These are phyloP conservation scores for Microchrysa polita DNA, from an alignment of 2,888 invertebrate genomes.

Conservation along the genomic window DNA sequence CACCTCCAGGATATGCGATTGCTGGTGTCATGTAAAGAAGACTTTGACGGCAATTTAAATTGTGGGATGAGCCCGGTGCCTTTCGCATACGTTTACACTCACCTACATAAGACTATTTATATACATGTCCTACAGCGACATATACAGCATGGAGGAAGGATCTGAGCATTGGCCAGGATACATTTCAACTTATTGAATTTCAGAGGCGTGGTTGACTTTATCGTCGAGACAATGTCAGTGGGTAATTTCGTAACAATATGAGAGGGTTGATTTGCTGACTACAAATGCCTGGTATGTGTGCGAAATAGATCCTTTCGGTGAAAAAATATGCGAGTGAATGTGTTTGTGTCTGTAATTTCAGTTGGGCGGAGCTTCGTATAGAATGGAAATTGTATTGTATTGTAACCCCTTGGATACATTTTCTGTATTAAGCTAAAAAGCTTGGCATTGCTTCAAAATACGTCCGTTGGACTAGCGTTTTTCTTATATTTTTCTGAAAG, in stretches of 20 bases:
- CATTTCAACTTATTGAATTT: slow-evolving; percentile 37
- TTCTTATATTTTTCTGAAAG: slow-evolving; percentile 55
- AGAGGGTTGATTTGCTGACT: slow-evolving; percentile 65
- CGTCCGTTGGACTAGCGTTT: neutral
- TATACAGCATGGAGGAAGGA: neutral
- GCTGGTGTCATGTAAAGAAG: slow-evolving; percentile 44
- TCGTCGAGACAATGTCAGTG: slow-evolving; percentile 48
- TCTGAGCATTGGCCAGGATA: slow-evolving; percentile 4
- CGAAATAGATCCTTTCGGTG: neutral
- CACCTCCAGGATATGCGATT: slow-evolving; percentile 2
- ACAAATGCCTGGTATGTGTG: slow-evolving; percentile 49
- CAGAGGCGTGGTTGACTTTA: slow-evolving; percentile 50
- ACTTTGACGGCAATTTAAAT: slow-evolving; percentile 49
- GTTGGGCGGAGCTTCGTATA: slow-evolving; percentile 45
- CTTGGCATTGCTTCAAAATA: neutral
- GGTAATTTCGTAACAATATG: slow-evolving; percentile 51
- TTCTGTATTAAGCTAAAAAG: neutral
- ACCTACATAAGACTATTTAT: neutral
- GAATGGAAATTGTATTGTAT: neutral
- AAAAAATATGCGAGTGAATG: neutral
- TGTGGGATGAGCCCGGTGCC: slow-evolving; percentile 46
- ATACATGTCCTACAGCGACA: neutral
- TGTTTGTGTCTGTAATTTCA: neutral
- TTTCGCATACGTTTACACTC: slow-evolving; percentile 3
- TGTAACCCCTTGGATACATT: neutral